Evolutionary conservation across 2,113 vertebrate species (phyloP).

Genomic region (Amblyornis subalaris): DNA sequence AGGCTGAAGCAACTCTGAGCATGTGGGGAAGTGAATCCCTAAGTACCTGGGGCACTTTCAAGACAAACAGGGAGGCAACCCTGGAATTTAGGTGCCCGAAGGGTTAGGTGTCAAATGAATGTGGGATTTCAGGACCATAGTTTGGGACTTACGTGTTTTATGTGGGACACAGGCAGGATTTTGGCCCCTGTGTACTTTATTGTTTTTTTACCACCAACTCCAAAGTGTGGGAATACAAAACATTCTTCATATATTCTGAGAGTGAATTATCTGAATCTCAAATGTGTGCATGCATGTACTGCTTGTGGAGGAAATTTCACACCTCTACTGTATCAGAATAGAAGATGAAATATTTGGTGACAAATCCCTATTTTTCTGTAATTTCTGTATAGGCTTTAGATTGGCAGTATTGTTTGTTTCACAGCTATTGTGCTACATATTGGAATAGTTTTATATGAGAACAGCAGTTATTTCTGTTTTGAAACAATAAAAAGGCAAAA

Average conservation of each 20-base stretch:
- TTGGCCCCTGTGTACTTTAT: not conserved
- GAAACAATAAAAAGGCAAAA: not conserved
- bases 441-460: not conserved
- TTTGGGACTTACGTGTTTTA: not conserved
- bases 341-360: not conserved
- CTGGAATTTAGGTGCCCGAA: slow-evolving; percentile 43
- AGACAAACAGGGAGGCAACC: slow-evolving; percentile 26
- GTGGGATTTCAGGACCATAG: slow-evolving; percentile 13
- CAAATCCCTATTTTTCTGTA: not conserved
- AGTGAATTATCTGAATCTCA: not conserved
- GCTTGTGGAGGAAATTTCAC: not conserved
- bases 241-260: not conserved
- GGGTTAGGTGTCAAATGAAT: slow-evolving; percentile 45
- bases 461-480: not conserved
- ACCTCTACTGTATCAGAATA: not conserved
- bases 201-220: not conserved
- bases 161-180: not conserved
- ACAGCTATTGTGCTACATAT: not conserved
- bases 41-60: not conserved
- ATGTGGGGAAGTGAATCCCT: slow-evolving; percentile 7
- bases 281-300: not conserved
- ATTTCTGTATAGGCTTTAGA: not conserved
- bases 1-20: not conserved
- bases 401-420: not conserved
- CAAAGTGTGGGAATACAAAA: not conserved